A percentile compares a stretch with the other conserved stretches of the same genome.
Conservation (phyloP, 2,797 vertebrate genomes). For the Megalops cyprinoides region DNA sequence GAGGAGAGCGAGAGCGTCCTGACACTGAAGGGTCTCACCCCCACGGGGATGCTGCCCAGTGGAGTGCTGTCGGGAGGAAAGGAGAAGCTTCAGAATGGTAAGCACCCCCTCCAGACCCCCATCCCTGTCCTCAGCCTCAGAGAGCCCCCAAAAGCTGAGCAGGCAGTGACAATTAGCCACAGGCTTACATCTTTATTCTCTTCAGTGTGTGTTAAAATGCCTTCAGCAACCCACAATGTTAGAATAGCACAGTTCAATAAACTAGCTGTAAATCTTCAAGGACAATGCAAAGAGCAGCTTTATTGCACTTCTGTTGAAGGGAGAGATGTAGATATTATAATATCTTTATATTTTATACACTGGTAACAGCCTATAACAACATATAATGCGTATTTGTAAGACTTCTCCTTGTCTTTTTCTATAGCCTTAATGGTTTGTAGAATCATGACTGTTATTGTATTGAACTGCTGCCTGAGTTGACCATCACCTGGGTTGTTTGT, state of each 20-base stretch:
- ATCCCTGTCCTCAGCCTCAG: neutral
- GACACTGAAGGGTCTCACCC: slow-evolving; percentile 96
- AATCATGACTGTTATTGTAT: no score
- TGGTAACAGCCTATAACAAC: no score
- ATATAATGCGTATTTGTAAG: no score
- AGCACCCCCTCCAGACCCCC: slow-evolving; percentile 57
- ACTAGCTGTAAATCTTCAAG: slow-evolving; percentile 6
- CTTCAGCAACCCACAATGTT: no score
- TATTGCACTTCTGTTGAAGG: neutral
- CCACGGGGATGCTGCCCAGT: slow-evolving; percentile 97
- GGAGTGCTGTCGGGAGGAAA: slow-evolving; percentile 96
- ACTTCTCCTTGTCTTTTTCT: no score
- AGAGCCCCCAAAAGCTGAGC: neutral
- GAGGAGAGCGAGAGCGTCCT: slow-evolving; percentile 98
- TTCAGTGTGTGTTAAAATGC: no score
- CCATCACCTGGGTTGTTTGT: slow-evolving; percentile 48
- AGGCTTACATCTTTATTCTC: neutral
- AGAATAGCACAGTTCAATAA: no score
- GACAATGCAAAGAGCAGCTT: slow-evolving; percentile 1
- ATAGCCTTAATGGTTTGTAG: no score
- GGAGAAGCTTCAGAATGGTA: slow-evolving; percentile 97
- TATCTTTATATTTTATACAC: no score
- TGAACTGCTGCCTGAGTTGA: neutral
- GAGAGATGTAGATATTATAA: neutral
- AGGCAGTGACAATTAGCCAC: no score